Evolutionary conservation across 2,113 vertebrate species (phyloP).

Genomic region (Passerina amoena): DNA sequence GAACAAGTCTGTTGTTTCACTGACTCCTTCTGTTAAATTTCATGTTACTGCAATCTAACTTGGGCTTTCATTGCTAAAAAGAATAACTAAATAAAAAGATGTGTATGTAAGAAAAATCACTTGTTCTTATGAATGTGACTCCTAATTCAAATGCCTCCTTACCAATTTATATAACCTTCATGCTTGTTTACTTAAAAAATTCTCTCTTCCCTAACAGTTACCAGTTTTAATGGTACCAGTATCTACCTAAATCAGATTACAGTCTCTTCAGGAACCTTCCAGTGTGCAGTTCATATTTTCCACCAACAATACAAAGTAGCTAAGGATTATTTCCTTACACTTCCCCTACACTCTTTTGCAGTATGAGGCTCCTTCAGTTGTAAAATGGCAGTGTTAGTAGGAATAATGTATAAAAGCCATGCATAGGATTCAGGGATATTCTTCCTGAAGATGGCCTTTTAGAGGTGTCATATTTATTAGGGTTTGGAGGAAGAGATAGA

Average conservation of each 20-base stretch:
- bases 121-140: neutral
- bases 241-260: neutral
- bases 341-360: neutral
- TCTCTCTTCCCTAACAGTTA: neutral
- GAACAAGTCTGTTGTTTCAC: neutral
- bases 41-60: neutral
- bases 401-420: accelerated
- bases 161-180: neutral
- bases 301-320: neutral
- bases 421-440: neutral
- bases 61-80: neutral
- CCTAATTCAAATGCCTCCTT: neutral
- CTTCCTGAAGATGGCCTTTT: neutral
- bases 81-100: neutral
- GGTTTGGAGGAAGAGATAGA: neutral
- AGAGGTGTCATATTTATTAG: neutral
- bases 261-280: neutral
- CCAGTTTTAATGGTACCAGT: neutral
- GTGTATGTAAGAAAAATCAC: neutral
- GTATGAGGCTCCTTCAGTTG: neutral
- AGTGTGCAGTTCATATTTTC: neutral
- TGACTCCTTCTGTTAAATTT: neutral
- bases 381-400: neutral
- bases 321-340: neutral
- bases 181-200: neutral